Evolutionary conservation across 1,140 invertebrate genomes (phyloP), one percentile per base, ranked within the genome.

Genomic region (Drosophila tsacasi): DNA sequence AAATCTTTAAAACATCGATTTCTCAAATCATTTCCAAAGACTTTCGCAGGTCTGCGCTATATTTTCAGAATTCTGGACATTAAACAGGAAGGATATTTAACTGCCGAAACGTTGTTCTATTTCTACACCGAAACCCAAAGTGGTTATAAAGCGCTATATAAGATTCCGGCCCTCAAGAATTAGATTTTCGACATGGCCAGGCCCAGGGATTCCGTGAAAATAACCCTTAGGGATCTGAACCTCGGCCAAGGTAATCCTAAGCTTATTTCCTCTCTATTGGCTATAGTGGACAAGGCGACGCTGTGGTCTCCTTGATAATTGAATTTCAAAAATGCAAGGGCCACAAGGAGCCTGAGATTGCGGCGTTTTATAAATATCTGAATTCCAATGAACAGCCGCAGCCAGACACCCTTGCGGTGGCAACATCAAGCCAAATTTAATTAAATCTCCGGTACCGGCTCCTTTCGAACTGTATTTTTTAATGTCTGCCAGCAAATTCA

Each of bases 141-240:
- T 72, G 97, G 98, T 93, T 97, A 99, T 95, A 95, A 95, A 39
- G 94, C 95, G 78, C 95, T 96, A 3, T 97, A 99, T 2, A 96
- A 95, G 75, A 99, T 99, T 93, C 96, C 98, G 78, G 98, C 99
- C 94, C 97, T 99, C 0, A 98, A 98, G 94, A 97, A 99, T 94
- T 98, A 99, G 94, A 98, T 99, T 81, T 99, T 99, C 94, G 98
- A 99, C 93, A 99, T 99, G 98, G 97, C 99, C 0, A 97, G 97
- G 83, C 98, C 98, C 2, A 95, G 94, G 60, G 95, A 99, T 94
- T 96, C 97, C 0, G 94, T 95, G 6, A 96, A 96, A 92, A 98
- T 99, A 76, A 99, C 98, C 0, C 93, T 99, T 2, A 95, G 96
- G 83, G 98, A 99, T 94, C 94, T 99, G 57, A 92, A 1, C 1